Percentiles rank a stretch among this genome's conserved stretches.
Evolutionary conservation across 2,888 invertebrate species (phyloP).

Genomic region (Reticulitermes lucifugus): DNA sequence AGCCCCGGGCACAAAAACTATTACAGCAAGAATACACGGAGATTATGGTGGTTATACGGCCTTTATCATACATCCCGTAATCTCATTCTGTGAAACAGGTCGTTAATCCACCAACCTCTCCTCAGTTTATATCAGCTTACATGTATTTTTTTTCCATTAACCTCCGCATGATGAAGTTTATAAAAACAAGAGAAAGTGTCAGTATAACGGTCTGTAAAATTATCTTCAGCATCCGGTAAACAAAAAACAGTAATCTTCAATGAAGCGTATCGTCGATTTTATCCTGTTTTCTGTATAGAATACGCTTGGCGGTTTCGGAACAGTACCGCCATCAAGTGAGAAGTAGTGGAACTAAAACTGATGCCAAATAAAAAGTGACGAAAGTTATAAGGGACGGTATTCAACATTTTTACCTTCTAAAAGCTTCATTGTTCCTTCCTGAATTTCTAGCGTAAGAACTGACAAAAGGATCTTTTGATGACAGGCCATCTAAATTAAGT

Average conservation of each 20-base stretch:
- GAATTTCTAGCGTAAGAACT: neutral
- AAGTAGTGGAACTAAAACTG: neutral
- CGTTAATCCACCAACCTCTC: neutral
- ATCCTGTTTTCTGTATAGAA: neutral
- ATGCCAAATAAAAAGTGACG: neutral
- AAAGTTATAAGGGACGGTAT: neutral
- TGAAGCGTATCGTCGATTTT: neutral
- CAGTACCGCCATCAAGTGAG: neutral
- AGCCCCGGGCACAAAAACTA: neutral
- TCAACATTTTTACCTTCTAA: neutral
- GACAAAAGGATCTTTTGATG: too few relatives aligned
- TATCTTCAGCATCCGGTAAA: neutral
- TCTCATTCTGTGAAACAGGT: neutral
- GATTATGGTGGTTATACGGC: neutral
- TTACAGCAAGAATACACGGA: neutral
- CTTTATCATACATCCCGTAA: neutral
- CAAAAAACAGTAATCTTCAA: neutral
- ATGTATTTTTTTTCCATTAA: neutral
- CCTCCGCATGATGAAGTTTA: neutral
- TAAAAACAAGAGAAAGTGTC: neutral
- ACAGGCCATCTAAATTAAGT: too few relatives aligned
- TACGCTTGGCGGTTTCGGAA: neutral
- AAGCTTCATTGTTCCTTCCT: neutral
- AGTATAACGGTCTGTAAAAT: neutral
- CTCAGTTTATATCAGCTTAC: neutral